Evolutionary conservation across 2,113 vertebrate genomes (phyloP), one percentile per base, ranked within the genome.

Genomic region (Nicator chloris): DNA sequence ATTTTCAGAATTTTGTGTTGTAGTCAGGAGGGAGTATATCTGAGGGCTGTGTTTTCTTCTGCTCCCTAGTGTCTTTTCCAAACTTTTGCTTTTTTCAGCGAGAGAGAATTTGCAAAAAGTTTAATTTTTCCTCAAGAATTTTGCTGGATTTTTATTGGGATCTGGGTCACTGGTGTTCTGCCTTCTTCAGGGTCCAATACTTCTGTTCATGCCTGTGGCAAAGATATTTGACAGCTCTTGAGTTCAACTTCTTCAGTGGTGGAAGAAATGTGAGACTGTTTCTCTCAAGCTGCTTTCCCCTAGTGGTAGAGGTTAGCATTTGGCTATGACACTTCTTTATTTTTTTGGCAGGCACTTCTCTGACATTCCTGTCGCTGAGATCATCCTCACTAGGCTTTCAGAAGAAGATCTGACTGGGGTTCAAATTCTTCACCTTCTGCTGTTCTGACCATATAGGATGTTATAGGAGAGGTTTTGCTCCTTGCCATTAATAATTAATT

Each of bases 331-430:
- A 54, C 31, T 47, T 53, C 51, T 79, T 77, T 91, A 54, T 85
- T 77, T 71, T 94, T 95, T 84, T 84, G 85, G 78, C 73, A 75
- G 69, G 17, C 35, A 18, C 14, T 94, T 92, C 95, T 86, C 65
- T 93, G 82, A 83, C 80, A 91, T 92, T 82, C 66, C 86, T 92
- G 4, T 81, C 94, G 63, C 70, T 96, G 96, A 96, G 86, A 86
- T 86, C 95, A 91, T 53, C 40, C 68, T 47, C 37, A 26, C 35
- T 76, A 39, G 81, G 72, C 86, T 93, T 82, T 87, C 75, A 82
- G 69, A 78, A 76, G 93, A 95, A 70, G 88, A 92, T 92, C 91
- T 86, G 85, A 86, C 75, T 60, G 63, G 49, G 45, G 39, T 56
- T 94, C 61, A 56, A 45, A 83, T 89, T 91, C 70, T 90, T 83